These are phyloP conservation scores for Anguilla obscura DNA, from an alignment of 2,797 vertebrate genomes.

Conservation along the genomic window DNA sequence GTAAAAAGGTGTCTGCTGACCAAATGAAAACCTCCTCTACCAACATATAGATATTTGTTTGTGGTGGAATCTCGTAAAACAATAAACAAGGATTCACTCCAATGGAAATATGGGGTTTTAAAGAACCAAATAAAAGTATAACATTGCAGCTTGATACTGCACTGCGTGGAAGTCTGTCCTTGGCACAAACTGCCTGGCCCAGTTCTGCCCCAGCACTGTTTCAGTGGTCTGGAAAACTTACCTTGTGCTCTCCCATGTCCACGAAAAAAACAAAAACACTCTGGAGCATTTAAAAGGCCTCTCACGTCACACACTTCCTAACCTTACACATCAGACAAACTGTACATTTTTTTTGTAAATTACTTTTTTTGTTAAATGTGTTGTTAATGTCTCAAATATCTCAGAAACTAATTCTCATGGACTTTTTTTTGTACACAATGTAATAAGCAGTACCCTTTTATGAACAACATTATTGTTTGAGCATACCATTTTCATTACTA, in stretches of 20 bases:
- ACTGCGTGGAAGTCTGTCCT: neutral
- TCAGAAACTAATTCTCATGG: neutral
- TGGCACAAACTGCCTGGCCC: neutral
- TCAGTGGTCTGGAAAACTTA: constrained; percentile 15
- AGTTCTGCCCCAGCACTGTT: neutral
- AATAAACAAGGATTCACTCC: constrained; percentile 12
- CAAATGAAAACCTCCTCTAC: neutral
- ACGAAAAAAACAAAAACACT: too few relatives aligned
- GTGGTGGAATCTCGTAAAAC: neutral
- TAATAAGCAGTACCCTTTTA: neutral
- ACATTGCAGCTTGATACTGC: neutral
- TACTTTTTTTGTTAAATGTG: neutral
- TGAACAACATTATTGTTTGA: neutral
- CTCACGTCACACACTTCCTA: neutral
- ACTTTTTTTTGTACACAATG: neutral
- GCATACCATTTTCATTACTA: neutral
- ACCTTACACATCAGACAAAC: neutral
- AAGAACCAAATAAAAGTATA: neutral
- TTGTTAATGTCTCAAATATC: neutral
- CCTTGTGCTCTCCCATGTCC: neutral
- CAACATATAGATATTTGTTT: neutral
- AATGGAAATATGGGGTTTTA: constrained; percentile 20
- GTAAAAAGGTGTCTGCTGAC: neutral
- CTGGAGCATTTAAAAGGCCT: neutral
- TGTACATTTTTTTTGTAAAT: too few relatives aligned